Percentiles rank a stretch among this genome's conserved stretches.
Conservation (phyloP, 2,888 invertebrate species). For the Folsomia manolachei region DNA sequence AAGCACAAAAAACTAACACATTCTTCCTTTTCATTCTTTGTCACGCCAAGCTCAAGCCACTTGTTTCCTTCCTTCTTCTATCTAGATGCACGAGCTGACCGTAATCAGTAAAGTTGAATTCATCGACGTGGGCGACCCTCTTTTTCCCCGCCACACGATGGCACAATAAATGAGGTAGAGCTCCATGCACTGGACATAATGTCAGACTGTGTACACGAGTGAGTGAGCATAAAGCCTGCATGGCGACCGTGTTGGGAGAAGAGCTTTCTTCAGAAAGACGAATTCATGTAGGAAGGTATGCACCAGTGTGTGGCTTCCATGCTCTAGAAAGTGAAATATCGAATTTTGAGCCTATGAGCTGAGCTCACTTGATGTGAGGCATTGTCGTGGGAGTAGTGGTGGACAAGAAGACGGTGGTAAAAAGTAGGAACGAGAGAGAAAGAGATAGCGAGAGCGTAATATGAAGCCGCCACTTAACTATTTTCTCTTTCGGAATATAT, state of each 20-base stretch:
- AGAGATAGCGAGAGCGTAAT: background rate
- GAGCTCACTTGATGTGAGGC: background rate
- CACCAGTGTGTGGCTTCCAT: background rate
- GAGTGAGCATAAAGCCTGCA: no score
- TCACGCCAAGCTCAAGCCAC: background rate
- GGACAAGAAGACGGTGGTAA: background rate
- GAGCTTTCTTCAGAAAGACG: no score
- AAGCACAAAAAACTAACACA: conserved; percentile 11
- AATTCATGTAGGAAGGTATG: no score
- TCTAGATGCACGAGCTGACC: background rate
- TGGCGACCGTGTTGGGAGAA: no score
- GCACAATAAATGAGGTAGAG: background rate
- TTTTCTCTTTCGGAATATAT: background rate
- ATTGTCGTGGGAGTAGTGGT: conserved; percentile 4
- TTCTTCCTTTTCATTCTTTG: background rate
- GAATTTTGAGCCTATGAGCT: conserved; percentile 1
- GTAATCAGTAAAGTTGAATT: background rate
- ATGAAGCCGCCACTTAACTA: background rate
- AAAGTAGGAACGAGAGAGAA: background rate
- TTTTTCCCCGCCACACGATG: background rate
- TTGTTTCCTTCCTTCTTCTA: background rate
- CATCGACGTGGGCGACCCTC: background rate
- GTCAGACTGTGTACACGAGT: no score
- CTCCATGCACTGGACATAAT: no score
- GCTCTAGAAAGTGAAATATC: background rate